Evolutionary conservation across 2,113 vertebrate genomes (phyloP).

Genomic region (Gobiocypris rarus): DNA sequence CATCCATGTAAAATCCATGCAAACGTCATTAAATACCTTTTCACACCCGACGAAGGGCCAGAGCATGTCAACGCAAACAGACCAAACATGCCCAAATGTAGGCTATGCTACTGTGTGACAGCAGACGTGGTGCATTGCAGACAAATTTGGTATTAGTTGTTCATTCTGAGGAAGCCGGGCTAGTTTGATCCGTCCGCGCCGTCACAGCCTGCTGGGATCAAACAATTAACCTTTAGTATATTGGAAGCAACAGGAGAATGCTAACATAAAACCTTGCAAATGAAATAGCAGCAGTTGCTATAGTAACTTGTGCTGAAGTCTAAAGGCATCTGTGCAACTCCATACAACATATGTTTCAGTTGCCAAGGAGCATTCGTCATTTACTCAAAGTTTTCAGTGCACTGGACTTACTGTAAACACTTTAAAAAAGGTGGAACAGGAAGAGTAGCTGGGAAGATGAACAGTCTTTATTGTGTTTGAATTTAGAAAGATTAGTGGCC

Average conservation of each 20-base stretch:
- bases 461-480: not conserved
- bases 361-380: slow-evolving; percentile 46
- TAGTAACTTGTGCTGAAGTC: slow-evolving; percentile 55
- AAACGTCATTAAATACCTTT: not conserved
- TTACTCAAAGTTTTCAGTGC: slow-evolving; percentile 40
- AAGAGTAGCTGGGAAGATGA: not conserved
- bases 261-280: slow-evolving; percentile 49
- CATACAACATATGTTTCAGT: slow-evolving; percentile 43
- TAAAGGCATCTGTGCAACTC: slow-evolving; percentile 39
- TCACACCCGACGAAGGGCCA: not conserved
- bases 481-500: not conserved
- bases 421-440: not conserved
- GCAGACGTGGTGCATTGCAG: slow-evolving; percentile 1
- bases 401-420: slow-evolving; percentile 1
- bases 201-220: slow-evolving; percentile 49
- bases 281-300: slow-evolving; percentile 52
- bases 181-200: slow-evolving; percentile 7
- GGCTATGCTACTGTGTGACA: not conserved
- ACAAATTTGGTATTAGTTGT: not conserved
- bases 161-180: slow-evolving; percentile 14
- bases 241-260: slow-evolving; percentile 55
- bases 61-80: not conserved
- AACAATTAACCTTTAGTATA: slow-evolving; percentile 59
- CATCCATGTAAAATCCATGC: not conserved
- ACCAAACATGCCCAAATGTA: not conserved